Conservation (phyloP, 2,797 vertebrate genomes). For the Trachops cirrhosus region DNA sequence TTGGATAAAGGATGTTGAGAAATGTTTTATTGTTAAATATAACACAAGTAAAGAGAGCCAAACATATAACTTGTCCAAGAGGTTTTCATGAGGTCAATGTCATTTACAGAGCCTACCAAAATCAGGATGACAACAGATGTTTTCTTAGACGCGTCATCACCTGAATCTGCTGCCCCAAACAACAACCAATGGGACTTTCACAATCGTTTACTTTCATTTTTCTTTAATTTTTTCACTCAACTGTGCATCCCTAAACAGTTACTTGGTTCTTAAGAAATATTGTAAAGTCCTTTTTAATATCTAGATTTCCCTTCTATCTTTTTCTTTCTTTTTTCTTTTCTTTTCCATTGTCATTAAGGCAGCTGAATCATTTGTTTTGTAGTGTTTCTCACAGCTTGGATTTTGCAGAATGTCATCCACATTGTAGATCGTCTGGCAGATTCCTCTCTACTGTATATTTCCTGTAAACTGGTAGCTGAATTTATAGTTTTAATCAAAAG, state of each 20-base stretch:
- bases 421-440: not conserved
- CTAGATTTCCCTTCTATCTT: not conserved
- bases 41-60: not conserved
- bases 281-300: not conserved
- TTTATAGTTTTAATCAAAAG: constrained; percentile 20
- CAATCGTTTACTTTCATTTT: not conserved
- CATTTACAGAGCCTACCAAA: not conserved
- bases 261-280: not conserved
- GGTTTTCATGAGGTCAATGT: not conserved
- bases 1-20: not conserved
- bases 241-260: not conserved
- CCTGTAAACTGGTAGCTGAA: not conserved
- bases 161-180: not conserved
- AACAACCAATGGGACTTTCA: not conserved
- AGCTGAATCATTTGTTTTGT: not conserved
- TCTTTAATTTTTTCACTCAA: not conserved
- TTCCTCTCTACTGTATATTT: not conserved
- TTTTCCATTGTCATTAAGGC: not conserved
- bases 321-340: not conserved
- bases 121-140: not conserved
- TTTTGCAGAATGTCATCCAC: not conserved
- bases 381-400: not conserved
- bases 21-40: not conserved
- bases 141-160: not conserved
- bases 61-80: not conserved